Evolutionary conservation across 2,888 invertebrate genomes (phyloP).

Genomic region (Mechanitis messenoides): DNA sequence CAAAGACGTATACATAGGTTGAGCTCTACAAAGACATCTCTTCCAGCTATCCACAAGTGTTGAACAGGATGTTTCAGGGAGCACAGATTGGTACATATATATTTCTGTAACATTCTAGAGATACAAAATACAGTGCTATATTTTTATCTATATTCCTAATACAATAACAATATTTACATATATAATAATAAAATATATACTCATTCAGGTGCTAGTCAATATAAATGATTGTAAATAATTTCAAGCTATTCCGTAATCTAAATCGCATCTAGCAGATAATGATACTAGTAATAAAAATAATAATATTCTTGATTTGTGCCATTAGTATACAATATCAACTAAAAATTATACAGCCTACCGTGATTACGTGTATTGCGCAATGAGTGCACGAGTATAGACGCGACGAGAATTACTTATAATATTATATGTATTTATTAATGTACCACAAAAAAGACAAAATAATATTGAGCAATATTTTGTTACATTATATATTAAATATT

Average conservation of each 20-base stretch:
- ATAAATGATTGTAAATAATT: background rate
- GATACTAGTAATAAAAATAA: conserved; percentile 27
- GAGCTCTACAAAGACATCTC: too few species aligned
- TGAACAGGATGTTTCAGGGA: too few species aligned
- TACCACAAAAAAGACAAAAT: background rate
- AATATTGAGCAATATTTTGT: background rate
- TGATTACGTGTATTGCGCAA: conserved; percentile 61
- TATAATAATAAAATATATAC: background rate
- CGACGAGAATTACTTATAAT: conserved; percentile 23
- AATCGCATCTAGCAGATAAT: conserved; percentile 8
- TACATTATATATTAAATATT: too few species aligned
- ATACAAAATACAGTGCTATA: too few species aligned
- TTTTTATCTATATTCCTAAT: too few species aligned
- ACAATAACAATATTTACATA: too few species aligned
- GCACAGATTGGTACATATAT: background rate
- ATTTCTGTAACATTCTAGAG: background rate
- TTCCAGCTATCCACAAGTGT: too few species aligned
- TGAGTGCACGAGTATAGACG: conserved; percentile 36
- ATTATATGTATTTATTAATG: background rate
- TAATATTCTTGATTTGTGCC: conserved; percentile 33
- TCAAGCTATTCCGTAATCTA: conserved; percentile 1
- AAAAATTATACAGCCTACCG: conserved; percentile 49
- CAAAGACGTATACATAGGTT: too few species aligned
- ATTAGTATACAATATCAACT: conserved; percentile 42
- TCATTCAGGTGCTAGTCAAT: background rate